Evolutionary conservation across 2,113 vertebrate species (phyloP).

Genomic region (Dicentrarchus labrax): DNA sequence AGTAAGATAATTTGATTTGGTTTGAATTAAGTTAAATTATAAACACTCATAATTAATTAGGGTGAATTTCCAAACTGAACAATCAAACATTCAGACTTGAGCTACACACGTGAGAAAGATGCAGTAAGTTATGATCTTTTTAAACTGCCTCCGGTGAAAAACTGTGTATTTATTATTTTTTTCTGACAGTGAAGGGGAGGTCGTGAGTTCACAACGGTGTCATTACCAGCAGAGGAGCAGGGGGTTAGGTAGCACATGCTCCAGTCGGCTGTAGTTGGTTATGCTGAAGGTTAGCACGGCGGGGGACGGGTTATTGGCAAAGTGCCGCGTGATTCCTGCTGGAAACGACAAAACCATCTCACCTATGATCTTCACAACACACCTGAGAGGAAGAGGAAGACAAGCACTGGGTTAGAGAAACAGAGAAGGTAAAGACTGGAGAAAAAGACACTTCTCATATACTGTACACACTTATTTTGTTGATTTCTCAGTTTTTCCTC

Average conservation of each 20-base stretch:
- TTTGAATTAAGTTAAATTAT: conserved; percentile 18
- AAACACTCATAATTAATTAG: neutral
- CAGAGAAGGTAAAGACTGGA: neutral
- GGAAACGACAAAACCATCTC: conserved; percentile 99
- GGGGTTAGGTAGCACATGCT: conserved; percentile 98
- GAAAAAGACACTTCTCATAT: neutral
- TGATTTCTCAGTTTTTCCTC: neutral
- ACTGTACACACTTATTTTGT: neutral
- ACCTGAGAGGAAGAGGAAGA: conserved; percentile 81
- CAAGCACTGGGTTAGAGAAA: neutral
- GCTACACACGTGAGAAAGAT: neutral
- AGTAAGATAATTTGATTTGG: conserved; percentile 6
- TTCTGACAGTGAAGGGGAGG: neutral
- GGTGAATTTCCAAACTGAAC: neutral
- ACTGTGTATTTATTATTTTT: neutral
- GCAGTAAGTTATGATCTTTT: neutral
- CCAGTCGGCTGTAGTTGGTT: conserved; percentile 97
- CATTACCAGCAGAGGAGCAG: conserved; percentile 99
- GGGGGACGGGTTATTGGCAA: conserved; percentile 95
- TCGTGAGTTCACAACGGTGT: conserved; percentile 57
- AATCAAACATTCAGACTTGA: neutral
- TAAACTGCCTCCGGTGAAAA: neutral
- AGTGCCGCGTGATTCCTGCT: conserved; percentile 98
- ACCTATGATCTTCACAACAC: conserved; percentile 97
- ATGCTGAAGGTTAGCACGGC: conserved; percentile 97